Evolutionary conservation across 2,888 invertebrate species (phyloP).

Genomic region (Drosophila austrosaltans): DNA sequence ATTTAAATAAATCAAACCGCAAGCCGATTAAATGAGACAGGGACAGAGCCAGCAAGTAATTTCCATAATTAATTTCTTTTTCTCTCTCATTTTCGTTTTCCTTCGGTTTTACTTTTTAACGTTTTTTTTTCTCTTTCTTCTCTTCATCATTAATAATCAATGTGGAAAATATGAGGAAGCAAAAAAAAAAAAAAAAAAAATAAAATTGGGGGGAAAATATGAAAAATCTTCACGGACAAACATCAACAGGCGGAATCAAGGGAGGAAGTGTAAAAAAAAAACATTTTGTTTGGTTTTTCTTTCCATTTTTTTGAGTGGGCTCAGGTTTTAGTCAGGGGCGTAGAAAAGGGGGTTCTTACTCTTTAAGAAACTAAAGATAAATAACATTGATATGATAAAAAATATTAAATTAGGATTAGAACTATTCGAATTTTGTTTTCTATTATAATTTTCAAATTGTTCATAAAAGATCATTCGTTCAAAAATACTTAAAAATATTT

Average conservation of each 20-base stretch:
- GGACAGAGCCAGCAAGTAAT: slow-evolving; percentile 67
- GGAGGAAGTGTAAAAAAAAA: slow-evolving; percentile 4
- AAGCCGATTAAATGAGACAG: slow-evolving; percentile 62
- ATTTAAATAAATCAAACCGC: slow-evolving; percentile 75
- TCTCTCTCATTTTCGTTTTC: slow-evolving; percentile 55
- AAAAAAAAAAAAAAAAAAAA: not conserved
- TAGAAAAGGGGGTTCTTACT: not conserved
- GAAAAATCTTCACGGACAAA: slow-evolving; percentile 22
- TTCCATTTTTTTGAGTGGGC: slow-evolving; percentile 10
- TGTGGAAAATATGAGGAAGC: slow-evolving; percentile 33
- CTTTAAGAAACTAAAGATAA: too few species aligned
- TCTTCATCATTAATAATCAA: slow-evolving; percentile 72
- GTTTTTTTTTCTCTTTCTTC: slow-evolving; percentile 59
- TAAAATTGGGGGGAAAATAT: slow-evolving; percentile 2
- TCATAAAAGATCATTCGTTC: too few species aligned
- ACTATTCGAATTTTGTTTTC: too few species aligned
- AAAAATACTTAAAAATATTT: too few species aligned
- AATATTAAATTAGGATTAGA: too few species aligned
- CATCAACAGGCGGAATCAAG: slow-evolving; percentile 9
- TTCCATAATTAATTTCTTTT: slow-evolving; percentile 82
- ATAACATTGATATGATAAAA: too few species aligned
- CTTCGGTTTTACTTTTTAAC: slow-evolving; percentile 56
- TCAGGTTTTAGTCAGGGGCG: not conserved
- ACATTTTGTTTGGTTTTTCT: slow-evolving; percentile 4
- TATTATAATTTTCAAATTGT: too few species aligned